These are phyloP conservation scores for Clarias laeviceps DNA, from an alignment of 2,797 vertebrate genomes.

Conservation along the genomic window DNA sequence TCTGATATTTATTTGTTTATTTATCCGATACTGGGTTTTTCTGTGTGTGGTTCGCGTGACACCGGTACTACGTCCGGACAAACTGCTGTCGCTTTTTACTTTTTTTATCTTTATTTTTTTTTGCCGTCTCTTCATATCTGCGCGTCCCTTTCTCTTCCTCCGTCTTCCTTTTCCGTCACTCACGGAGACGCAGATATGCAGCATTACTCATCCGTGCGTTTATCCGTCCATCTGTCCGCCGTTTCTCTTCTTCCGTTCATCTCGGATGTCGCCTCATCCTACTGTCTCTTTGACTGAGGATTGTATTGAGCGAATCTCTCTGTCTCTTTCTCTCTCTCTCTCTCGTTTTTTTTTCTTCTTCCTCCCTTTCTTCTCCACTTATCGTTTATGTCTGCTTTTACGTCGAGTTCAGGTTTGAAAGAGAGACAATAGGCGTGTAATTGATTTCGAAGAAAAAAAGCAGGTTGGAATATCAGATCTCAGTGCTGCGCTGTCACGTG, in stretches of 20 bases:
- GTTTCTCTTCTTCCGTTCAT: slow-evolving; percentile 38
- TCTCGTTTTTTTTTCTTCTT: neutral
- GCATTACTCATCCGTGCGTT: slow-evolving; percentile 64
- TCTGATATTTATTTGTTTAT: neutral
- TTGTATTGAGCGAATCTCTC: neutral
- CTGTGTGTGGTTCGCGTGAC: too few relatives aligned
- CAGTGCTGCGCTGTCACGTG: slow-evolving; percentile 21
- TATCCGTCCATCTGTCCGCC: slow-evolving; percentile 63
- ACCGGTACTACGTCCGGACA: too few relatives aligned
- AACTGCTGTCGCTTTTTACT: too few relatives aligned
- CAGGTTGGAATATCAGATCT: neutral
- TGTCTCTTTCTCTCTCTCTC: neutral
- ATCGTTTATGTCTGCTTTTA: neutral
- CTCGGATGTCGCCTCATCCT: slow-evolving; percentile 31
- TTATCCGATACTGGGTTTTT: too few relatives aligned
- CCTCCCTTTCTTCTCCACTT: slow-evolving; percentile 50
- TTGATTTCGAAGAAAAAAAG: slow-evolving; percentile 5
- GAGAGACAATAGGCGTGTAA: neutral
- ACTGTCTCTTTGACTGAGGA: slow-evolving; percentile 6
- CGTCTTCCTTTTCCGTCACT: slow-evolving; percentile 47
- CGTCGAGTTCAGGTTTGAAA: slow-evolving; percentile 1
- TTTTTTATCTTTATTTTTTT: too few relatives aligned
- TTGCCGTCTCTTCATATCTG: neutral
- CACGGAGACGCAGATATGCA: slow-evolving; percentile 3
- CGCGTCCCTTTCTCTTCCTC: neutral